A percentile compares a stretch with the other conserved stretches of the same genome.
Evolutionary conservation across 2,113 vertebrate genomes (phyloP).

Genomic region (Scartelaos histophorus): DNA sequence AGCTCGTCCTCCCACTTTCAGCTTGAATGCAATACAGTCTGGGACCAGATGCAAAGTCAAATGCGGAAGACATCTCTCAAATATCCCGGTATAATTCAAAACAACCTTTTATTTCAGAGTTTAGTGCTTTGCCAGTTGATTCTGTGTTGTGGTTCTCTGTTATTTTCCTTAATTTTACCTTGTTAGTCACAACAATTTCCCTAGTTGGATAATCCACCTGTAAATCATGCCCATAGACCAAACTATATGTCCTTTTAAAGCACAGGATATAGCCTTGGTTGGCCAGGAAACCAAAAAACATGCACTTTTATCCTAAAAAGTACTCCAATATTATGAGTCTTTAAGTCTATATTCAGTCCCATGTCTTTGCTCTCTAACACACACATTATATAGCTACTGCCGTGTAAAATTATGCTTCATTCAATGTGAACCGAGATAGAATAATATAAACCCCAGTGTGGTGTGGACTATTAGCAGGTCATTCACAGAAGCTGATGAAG

Average conservation of each 20-base stretch:
- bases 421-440: slow-evolving; percentile 37
- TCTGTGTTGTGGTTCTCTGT: too few species aligned
- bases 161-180: too few species aligned
- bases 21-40: not conserved
- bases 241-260: not conserved
- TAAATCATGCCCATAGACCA: not conserved
- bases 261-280: not conserved
- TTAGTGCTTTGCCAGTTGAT: too few species aligned
- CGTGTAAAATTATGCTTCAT: not conserved
- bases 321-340: not conserved
- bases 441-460: slow-evolving; percentile 22
- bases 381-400: not conserved
- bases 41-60: not conserved
- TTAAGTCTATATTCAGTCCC: not conserved
- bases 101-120: too few species aligned
- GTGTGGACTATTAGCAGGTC: slow-evolving; percentile 58
- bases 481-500: slow-evolving; percentile 58
- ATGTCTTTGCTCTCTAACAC: not conserved
- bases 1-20: not conserved
- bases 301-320: not conserved
- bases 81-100: too few species aligned
- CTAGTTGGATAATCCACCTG: not conserved
- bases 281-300: not conserved
- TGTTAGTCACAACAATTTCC: too few species aligned
- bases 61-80: not conserved